Conservation (phyloP, 2,113 vertebrate species). For the Crypturellus undulatus region DNA sequence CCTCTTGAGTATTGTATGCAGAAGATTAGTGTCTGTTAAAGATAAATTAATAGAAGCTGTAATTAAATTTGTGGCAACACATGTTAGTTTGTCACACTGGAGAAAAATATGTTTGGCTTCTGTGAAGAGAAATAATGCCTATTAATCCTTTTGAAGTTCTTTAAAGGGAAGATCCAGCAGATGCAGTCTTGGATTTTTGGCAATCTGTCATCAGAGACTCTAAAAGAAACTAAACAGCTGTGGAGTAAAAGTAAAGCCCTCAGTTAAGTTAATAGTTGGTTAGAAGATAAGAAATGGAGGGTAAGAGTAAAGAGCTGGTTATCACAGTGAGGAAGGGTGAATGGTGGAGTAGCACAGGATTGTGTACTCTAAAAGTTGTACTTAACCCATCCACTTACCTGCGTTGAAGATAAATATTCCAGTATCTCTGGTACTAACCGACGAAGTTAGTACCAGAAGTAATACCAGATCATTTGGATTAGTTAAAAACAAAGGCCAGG, state of each 20-base stretch:
- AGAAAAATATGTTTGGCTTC: neutral
- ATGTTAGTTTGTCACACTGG: neutral
- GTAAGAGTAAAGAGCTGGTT: neutral
- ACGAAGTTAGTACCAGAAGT: neutral
- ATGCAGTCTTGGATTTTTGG: neutral
- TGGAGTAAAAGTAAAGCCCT: neutral
- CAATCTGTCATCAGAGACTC: neutral
- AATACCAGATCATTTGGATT: neutral
- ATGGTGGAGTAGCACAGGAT: neutral
- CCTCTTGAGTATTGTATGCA: neutral
- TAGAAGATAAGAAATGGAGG: neutral
- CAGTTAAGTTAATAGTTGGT: neutral
- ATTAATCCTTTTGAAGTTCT: neutral
- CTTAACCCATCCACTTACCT: neutral
- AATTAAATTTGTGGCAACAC: neutral
- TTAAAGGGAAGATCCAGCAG: neutral
- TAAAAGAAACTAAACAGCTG: neutral
- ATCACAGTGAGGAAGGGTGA: neutral
- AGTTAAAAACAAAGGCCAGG: slow-evolving; percentile 33
- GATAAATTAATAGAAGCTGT: neutral
- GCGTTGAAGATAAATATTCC: neutral
- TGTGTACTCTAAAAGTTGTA: neutral
- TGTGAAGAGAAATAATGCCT: neutral
- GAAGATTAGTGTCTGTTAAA: neutral
- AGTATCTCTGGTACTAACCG: neutral